Evolutionary conservation across 2,113 vertebrate species (phyloP).

Genomic region (Ochotona curzoniae): DNA sequence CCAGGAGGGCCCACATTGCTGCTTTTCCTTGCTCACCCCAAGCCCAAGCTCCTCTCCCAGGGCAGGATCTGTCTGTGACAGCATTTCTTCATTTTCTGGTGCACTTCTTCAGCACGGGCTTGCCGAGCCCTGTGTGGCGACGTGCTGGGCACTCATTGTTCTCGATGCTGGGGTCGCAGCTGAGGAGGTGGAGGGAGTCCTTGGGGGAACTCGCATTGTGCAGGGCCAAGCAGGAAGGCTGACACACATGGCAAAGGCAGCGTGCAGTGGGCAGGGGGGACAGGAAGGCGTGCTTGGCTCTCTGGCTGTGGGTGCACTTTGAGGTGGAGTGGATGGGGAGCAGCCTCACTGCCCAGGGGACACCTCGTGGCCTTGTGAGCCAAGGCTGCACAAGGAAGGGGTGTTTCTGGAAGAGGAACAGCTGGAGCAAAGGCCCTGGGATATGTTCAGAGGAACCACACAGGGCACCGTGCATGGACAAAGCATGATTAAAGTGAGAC

Average conservation of each 20-base stretch:
- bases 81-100: not conserved
- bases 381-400: not conserved
- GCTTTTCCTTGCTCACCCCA: not conserved
- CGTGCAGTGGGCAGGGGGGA: accelerated
- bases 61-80: too few relatives aligned
- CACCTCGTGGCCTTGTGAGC: too few relatives aligned
- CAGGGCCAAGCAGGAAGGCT: too few relatives aligned
- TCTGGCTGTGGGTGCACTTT: accelerated
- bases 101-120: not conserved
- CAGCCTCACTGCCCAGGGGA: not conserved
- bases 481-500: too few relatives aligned
- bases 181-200: not conserved
- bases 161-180: not conserved
- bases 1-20: not conserved
- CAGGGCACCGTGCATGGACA: not conserved
- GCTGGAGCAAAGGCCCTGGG: not conserved
- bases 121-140: not conserved
- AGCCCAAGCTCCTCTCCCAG: not conserved
- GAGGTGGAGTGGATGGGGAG: too few relatives aligned
- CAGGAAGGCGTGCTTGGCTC: not conserved
- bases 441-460: not conserved
- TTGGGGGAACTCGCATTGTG: not conserved
- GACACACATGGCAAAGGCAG: accelerated
- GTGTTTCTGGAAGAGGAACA: accelerated
- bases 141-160: accelerated